Conservation (phyloP, 1,140 invertebrate genomes). For the Arion vulgaris region DNA sequence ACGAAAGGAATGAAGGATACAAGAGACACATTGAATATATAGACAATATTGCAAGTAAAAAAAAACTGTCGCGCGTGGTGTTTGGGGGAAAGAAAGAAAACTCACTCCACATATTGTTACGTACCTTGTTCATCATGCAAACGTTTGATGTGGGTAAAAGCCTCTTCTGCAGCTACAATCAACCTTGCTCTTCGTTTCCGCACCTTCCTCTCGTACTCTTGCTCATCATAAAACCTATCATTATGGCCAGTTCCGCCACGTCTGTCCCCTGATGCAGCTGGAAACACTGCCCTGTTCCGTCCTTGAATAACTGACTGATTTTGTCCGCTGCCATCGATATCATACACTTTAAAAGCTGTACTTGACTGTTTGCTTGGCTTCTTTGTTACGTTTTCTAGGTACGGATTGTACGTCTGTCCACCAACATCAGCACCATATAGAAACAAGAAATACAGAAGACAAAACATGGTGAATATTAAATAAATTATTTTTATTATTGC, state of each 20-base stretch:
- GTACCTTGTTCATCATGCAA: slow-evolving; percentile 75
- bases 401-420: slow-evolving; percentile 91
- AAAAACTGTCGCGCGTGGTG: too few relatives aligned
- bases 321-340: slow-evolving; percentile 83
- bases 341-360: slow-evolving; percentile 94
- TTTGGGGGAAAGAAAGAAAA: too few relatives aligned
- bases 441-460: background rate
- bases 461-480: too few relatives aligned
- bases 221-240: slow-evolving; percentile 95
- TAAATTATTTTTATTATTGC: too few relatives aligned
- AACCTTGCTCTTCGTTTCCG: slow-evolving; percentile 90
- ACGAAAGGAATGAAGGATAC: too few relatives aligned
- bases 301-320: slow-evolving; percentile 68
- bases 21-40: too few relatives aligned
- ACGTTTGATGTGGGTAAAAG: slow-evolving; percentile 93
- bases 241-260: slow-evolving; percentile 93
- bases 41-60: too few relatives aligned
- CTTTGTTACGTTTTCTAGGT: slow-evolving; percentile 76
- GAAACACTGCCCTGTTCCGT: slow-evolving; percentile 79
- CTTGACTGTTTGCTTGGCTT: slow-evolving; percentile 58
- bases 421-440: too few relatives aligned
- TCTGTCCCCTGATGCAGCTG: slow-evolving; percentile 71
- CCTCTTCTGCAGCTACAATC: slow-evolving; percentile 94
- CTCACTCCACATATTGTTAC: background rate
- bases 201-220: slow-evolving; percentile 95